Percentiles rank a stretch among this genome's conserved stretches.
phyloP scores from a whole-genome alignment of 2,113 vertebrate genomes.

The Atlantisia rogersi region DNA sequence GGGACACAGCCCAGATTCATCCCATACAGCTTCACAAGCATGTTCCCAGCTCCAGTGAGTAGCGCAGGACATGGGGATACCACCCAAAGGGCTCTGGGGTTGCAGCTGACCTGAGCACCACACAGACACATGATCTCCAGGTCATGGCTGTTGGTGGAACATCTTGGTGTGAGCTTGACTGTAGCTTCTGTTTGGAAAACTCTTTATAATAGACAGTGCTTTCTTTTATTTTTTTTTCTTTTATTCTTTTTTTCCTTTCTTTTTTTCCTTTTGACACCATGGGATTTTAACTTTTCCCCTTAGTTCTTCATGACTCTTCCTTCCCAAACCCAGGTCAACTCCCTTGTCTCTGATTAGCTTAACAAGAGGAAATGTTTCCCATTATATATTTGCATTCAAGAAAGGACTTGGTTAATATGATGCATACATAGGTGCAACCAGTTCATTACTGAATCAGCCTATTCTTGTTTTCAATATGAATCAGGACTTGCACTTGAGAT shows the following conservation, averaged over 20 bases:
- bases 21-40: not conserved
- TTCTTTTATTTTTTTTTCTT: not conserved
- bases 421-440: constrained; percentile 8
- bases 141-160: not conserved
- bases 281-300: not conserved
- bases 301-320: not conserved
- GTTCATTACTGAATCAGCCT: not conserved
- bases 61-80: not conserved
- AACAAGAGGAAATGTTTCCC: constrained; percentile 8
- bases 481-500: not conserved
- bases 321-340: not conserved
- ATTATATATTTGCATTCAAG: not conserved
- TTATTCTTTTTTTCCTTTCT: not conserved
- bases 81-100: not conserved
- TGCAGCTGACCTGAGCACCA: not conserved
- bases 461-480: not conserved
- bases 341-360: not conserved
- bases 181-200: not conserved
- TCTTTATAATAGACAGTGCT: not conserved
- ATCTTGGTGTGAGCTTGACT: not conserved
- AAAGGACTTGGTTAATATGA: not conserved
- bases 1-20: not conserved
- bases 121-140: not conserved
- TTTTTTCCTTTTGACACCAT: not conserved
- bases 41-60: not conserved